Base-by-base conservation (phyloP, 2,888 invertebrate genomes). In the Diarsia rubi region DNA sequence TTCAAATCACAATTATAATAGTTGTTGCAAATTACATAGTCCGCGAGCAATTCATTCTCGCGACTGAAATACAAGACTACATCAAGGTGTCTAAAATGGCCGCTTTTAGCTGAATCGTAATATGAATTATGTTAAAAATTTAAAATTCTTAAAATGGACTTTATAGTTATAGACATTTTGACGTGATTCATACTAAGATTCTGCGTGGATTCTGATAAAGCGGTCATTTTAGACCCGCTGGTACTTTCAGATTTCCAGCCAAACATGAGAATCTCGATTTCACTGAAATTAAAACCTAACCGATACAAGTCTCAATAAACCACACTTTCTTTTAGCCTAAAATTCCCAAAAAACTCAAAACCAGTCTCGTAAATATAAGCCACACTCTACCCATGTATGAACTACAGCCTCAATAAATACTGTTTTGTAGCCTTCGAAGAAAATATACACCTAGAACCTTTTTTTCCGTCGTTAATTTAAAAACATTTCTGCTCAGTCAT, bases 401-500 rank as follows among this genome's bases (percentile, higher is more conserved):
- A 79, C 31, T 49, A 63, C 11, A 45, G 19, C 62, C 62, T 12
- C 21, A 45, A 67, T 49, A 73, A 73, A 73, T 47, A 79, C 42
- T 63, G 52, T 59, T 44, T 14, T 31, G 42, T 75, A 49, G 16
- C 31, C 49, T 64, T 31, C 8, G 19, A 67, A 19, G 59, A 64
- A 63, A 75, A 70, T 54, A 66, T 11, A 65, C 44, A 64, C 21
- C 47, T 3, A 24, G n/a, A n/a, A 14, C 45, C 54, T 59, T 62
- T 79, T 79, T 76, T 66, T 66, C 60, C 24, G 24, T 62, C 65
- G 60, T 78, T 69, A 78, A 81, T 85, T 81, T 75, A 69, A 74
- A 75, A 75, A 37, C 70, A 80, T 84, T 79, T 67, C 69, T 82
- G 78, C 52, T 83, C 86, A 83, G n/a, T 68, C 86, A 84, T 63